These are phyloP conservation scores for Microcebus tavaratra DNA, from an alignment of 2,113 vertebrate genomes.

Conservation along the genomic window DNA sequence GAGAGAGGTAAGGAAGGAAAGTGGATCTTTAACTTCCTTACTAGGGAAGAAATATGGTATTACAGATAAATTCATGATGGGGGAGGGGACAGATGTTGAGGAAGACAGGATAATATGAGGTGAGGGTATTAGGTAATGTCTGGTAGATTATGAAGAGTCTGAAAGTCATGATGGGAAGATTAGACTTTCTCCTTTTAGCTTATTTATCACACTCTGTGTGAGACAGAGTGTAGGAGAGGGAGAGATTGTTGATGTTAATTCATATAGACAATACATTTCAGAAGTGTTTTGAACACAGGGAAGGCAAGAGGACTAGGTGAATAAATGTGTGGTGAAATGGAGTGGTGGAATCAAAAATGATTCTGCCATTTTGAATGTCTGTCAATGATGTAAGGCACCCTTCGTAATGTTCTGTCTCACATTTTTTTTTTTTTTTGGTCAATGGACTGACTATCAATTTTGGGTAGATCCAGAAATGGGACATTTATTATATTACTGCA, in stretches of 20 bases:
- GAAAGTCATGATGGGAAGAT: not conserved
- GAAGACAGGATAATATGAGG: not conserved
- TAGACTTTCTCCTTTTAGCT: not conserved
- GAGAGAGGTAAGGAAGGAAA: not conserved
- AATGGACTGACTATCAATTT: not conserved
- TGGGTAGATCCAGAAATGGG: not conserved
- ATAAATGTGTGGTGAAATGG: not conserved
- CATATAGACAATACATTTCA: not conserved
- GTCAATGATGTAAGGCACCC: not conserved
- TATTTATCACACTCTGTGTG: not conserved
- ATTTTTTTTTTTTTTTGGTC: not conserved
- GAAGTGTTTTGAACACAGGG: not conserved
- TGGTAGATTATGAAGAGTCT: not conserved
- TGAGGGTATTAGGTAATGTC: not conserved
- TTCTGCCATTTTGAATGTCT: not conserved
- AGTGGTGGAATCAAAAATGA: not conserved
- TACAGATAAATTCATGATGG: not conserved
- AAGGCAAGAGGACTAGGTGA: not conserved
- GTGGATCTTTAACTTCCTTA: not conserved
- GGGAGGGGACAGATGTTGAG: not conserved
- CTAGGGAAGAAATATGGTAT: not conserved
- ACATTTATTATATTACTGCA: not conserved
- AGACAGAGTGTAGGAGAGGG: not conserved
- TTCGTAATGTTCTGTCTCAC: not conserved
- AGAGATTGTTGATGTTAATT: not conserved